Evolutionary conservation across 2,797 vertebrate species (phyloP), one percentile per base, ranked within the genome.

Genomic region (Salmo trutta): DNA sequence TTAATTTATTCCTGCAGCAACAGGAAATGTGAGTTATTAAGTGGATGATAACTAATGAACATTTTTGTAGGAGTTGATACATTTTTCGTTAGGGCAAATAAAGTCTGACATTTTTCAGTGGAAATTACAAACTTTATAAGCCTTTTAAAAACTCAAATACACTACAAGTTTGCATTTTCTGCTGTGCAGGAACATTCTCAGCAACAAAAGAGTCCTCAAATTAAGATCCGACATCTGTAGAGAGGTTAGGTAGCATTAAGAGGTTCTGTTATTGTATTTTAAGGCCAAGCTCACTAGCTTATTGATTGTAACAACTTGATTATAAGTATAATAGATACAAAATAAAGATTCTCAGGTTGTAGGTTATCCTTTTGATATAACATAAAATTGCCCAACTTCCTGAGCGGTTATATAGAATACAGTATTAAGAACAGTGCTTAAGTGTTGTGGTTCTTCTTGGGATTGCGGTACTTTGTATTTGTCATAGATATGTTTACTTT

Each of bases 181-280:
- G 41, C 41, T 47, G 2, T 47, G 41, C 41, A 47, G 41, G 41
- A 47, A 47, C 41, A 47, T 14, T 47, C 41, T 47, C 41, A 41
- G 8, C 36, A 41, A 41, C 41, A 47, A 47, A 47, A 47, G 41
- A 47, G 41, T 47, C 10, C 3, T 47, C 41, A 47, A 47, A 47
- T 47, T 47, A 47, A 47, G 41, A 47, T 47, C 41, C 41, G 1
- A 47, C 41, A 47, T 21, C 6, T 21, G n/a, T 59, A 59, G 56
- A 81, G 79, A 89, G 89, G 86, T 90, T 85, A 89, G 88, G 87
- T 86, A 89, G 84, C 79, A 85, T 89, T 79, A 3, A 72, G 64
- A 70, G 59, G 52, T 71, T 75, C 31, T 69, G 71, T 51, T 82
- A 56, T 74, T 73, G 75, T 33, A 59, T n/a, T 76, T 29, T 72